phyloP scores from a whole-genome alignment of 2,797 vertebrate species.

The Craterocephalus amniculus region DNA sequence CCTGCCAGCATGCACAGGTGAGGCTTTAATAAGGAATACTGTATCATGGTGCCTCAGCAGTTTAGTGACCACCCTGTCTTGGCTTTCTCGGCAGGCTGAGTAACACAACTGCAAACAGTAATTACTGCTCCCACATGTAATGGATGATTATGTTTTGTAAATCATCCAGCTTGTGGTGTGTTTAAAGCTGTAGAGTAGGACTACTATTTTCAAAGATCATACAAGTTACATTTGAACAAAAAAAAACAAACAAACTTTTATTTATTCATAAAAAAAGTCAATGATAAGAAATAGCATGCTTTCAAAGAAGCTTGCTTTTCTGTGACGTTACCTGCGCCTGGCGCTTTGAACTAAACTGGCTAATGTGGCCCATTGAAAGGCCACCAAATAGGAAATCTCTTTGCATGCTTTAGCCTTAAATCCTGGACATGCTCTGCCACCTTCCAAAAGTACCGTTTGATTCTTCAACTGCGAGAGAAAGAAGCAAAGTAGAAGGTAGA shows the following conservation, averaged over 20 bases:
- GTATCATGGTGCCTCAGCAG: constrained; percentile 76
- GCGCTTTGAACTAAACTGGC: constrained; percentile 84
- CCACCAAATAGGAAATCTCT: constrained; percentile 87
- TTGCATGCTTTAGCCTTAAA: constrained; percentile 88
- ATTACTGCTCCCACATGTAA: constrained; percentile 68
- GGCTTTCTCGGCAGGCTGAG: constrained; percentile 51
- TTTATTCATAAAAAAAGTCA: not conserved
- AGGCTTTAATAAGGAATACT: constrained; percentile 50
- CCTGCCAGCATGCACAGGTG: constrained; percentile 28
- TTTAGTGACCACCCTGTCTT: constrained; percentile 59
- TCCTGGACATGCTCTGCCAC: constrained; percentile 89
- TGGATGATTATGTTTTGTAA: constrained; percentile 62
- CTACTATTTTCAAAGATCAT: constrained; percentile 14
- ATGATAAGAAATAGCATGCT: not conserved
- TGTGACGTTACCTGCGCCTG: constrained; percentile 79
- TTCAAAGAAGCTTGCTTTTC: constrained; percentile 15
- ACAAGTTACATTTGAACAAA: not conserved
- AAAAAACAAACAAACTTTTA: not conserved
- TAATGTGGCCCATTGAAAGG: constrained; percentile 81
- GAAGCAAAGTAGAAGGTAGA: constrained; percentile 85
- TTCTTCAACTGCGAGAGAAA: constrained; percentile 83
- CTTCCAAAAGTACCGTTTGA: constrained; percentile 89
- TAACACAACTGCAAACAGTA: constrained; percentile 71
- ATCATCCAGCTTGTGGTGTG: constrained; percentile 53
- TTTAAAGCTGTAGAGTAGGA: constrained; percentile 33